Evolutionary conservation across 2,797 vertebrate genomes (phyloP), one percentile per base, ranked within the genome.

Genomic region (Chiroxiphia lanceolata): DNA sequence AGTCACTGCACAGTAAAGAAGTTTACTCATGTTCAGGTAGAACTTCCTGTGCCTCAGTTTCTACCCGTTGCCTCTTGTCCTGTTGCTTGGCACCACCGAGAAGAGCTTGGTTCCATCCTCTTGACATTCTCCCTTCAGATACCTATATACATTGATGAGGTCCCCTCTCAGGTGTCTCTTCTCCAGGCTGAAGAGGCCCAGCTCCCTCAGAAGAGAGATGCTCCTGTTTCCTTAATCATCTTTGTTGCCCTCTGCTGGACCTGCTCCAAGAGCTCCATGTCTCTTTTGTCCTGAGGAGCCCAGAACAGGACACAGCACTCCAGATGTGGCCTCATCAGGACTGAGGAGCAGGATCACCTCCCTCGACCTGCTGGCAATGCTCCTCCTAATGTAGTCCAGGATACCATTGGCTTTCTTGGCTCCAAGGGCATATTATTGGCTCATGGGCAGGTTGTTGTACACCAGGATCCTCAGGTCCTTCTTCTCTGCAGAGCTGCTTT

Each of bases 31-130:
- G 9, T 40, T 77, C 59, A 83, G 44, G 33, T 45, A 10, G 21
- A 59, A 71, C 21, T 51, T 59, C 20, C 29, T 27, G 10, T 3
- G 12, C 22, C 50, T 13, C 44, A 40, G 25, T 13, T 71, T 83
- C 50, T 53, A 5, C 26, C 15, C 0, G 0, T 59, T 59, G 13
- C 6, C n/a, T 78, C 45, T 51, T 47, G 13, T 40, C 15, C 21
- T 34, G 20, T 65, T 47, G 38, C 72, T 61, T 27, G 25, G 38
- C 12, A 53, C 25, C 51, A 65, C 5, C 9, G 15, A 68, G 65
- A 20, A 65, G 29, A 65, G 26, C 25, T 22, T 59, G 29, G 15
- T 15, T 57, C n/a, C 38, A 47, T 53, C 45, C 29, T 59, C n/a
- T 47, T 53, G 45, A 19, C 21, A 23, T 1, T 0, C 26, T 47